Conservation (phyloP, 2,888 invertebrate species). For the Ochropleura plecta region DNA sequence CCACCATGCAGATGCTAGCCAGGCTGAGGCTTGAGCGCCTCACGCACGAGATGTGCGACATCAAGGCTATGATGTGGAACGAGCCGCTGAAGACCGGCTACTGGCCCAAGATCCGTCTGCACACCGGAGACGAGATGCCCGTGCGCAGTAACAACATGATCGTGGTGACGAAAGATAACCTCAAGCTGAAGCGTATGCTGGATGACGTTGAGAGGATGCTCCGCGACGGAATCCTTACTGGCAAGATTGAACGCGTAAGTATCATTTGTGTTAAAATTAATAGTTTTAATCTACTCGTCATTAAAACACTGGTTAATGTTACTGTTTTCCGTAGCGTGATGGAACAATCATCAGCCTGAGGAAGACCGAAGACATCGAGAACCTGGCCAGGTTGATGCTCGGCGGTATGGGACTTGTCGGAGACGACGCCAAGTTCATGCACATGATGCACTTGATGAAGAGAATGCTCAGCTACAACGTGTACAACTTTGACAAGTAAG, state of each 20-base stretch:
- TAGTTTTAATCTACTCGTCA: not conserved
- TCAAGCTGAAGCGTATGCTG: conserved; percentile 75
- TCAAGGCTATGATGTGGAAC: conserved; percentile 86
- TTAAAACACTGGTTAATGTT: not conserved
- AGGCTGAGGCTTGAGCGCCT: conserved; percentile 89
- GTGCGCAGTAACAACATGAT: conserved; percentile 86
- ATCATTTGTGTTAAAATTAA: not conserved
- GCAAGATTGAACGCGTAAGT: conserved; percentile 83
- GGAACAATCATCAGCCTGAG: conserved; percentile 91
- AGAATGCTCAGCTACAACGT: conserved; percentile 80
- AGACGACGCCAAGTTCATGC: conserved; percentile 90
- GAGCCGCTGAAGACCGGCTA: conserved; percentile 87
- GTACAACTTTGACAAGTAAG: conserved; percentile 86
- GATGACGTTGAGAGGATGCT: conserved; percentile 89
- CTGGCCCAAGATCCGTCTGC: conserved; percentile 91
- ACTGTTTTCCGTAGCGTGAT: conserved; percentile 81
- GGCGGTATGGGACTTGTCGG: conserved; percentile 90
- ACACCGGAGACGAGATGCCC: conserved; percentile 91
- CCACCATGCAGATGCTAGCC: conserved; percentile 92
- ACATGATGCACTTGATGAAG: conserved; percentile 80
- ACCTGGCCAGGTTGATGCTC: conserved; percentile 92
- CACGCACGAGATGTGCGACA: conserved; percentile 86
- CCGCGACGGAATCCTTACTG: conserved; percentile 85
- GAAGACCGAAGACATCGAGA: conserved; percentile 92
- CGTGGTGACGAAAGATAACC: conserved; percentile 76